Conservation (phyloP, 2,888 invertebrate species). For the Protonemura montana region DNA sequence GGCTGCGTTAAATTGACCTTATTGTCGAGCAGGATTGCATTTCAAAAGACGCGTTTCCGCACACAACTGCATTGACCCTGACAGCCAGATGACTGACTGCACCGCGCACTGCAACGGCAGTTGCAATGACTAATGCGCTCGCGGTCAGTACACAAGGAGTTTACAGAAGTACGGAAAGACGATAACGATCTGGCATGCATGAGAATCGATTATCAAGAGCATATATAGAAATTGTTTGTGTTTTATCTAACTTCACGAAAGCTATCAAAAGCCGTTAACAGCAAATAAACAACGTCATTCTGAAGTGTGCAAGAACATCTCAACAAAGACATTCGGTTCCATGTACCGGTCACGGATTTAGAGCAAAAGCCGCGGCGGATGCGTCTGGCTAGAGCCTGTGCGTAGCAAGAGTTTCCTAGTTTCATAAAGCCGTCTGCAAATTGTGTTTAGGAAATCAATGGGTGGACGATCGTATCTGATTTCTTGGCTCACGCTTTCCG, state of each 20-base stretch:
- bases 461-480: background rate
- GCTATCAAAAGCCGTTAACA: background rate
- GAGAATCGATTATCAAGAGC: background rate
- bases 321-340: background rate
- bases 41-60: background rate
- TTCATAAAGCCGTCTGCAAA: background rate
- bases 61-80: slow-evolving; percentile 7
- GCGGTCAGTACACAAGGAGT: background rate
- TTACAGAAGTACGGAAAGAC: background rate
- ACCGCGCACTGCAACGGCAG: background rate
- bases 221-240: background rate
- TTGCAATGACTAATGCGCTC: background rate
- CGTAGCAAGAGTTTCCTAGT: background rate
- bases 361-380: background rate
- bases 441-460: background rate
- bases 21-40: background rate
- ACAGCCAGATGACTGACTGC: background rate
- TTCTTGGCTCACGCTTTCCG: background rate
- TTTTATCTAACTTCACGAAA: background rate
- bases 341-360: background rate
- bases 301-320: background rate
- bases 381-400: background rate
- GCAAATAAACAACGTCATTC: background rate
- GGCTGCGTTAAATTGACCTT: background rate
- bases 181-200: background rate